These are phyloP conservation scores for Austrolebias charrua DNA, from an alignment of 2,797 vertebrate genomes.

Conservation along the genomic window DNA sequence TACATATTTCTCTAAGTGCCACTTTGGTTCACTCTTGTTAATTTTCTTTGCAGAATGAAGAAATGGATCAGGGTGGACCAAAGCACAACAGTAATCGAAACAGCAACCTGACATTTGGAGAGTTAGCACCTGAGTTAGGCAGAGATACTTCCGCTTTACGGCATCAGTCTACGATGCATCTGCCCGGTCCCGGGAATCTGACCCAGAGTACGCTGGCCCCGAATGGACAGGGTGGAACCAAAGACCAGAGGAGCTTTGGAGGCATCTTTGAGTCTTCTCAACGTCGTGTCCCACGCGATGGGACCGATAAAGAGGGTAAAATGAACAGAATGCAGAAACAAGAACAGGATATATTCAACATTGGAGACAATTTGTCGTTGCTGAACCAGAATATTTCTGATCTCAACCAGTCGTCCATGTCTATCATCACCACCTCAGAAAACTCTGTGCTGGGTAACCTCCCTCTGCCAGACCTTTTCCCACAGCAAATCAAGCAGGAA, in stretches of 20 bases:
- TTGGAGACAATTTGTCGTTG: conserved; percentile 84
- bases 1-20: background rate
- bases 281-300: conserved; percentile 71
- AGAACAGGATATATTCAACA: conserved; percentile 65
- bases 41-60: conserved; percentile 60
- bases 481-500: conserved; percentile 74
- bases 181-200: conserved; percentile 74
- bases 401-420: conserved; percentile 78
- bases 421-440: conserved; percentile 66
- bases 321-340: conserved; percentile 81
- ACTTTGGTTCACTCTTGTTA: conserved; percentile 22
- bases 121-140: conserved; percentile 55
- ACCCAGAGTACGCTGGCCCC: conserved; percentile 77
- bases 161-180: conserved; percentile 69
- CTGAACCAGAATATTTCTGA: conserved; percentile 86
- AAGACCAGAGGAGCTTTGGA: conserved; percentile 79
- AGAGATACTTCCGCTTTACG: conserved; percentile 56
- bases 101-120: conserved; percentile 68
- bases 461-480: conserved; percentile 69
- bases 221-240: conserved; percentile 81
- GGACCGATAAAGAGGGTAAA: conserved; percentile 83
- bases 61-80: conserved; percentile 78
- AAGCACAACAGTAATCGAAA: conserved; percentile 74
- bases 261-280: conserved; percentile 78
- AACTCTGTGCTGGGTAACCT: conserved; percentile 50